These are phyloP conservation scores for Lytechinus variegatus DNA, from an alignment of 35 echinoderm and acorn worm genomes.

Conservation along the genomic window DNA sequence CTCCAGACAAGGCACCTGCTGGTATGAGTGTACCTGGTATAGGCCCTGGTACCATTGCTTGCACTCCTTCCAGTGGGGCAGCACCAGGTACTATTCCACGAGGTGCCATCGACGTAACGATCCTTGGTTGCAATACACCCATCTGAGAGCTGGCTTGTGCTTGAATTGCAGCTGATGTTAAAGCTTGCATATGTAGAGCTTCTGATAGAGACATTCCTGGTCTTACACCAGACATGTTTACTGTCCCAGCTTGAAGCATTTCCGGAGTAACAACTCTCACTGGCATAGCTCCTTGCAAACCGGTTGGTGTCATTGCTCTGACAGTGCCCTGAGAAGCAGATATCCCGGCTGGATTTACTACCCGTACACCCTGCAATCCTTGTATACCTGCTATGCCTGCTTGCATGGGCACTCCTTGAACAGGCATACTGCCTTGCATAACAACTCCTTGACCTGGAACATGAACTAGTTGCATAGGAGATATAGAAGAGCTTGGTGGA, in stretches of 20 bases:
- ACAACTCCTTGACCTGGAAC: conserved; percentile 1
- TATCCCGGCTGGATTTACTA: not conserved
- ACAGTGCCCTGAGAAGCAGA: not conserved
- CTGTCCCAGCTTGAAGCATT: not conserved
- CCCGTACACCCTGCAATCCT: not conserved
- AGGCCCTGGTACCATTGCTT: conserved; percentile 34
- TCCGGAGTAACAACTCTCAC: conserved; percentile 21
- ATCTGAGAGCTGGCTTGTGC: not conserved
- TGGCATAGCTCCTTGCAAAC: conserved; percentile 24
- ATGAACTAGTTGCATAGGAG: conserved; percentile 38
- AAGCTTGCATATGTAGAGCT: not conserved
- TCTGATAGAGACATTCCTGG: not conserved
- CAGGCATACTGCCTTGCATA: not conserved
- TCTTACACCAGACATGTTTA: not conserved
- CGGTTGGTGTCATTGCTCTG: conserved; percentile 19
- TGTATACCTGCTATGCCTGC: not conserved
- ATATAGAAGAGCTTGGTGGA: conserved; percentile 34
- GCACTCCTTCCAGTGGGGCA: not conserved
- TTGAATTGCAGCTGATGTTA: not conserved
- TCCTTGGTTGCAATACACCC: not conserved
- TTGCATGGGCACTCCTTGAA: not conserved
- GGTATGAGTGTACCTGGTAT: conserved; percentile 23
- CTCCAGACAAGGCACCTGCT: conserved; percentile 17
- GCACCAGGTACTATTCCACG: conserved; percentile 19
- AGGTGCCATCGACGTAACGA: conserved; percentile 16